phyloP scores from a whole-genome alignment of 2,888 invertebrate genomes.

The Pterostichus madidus region DNA sequence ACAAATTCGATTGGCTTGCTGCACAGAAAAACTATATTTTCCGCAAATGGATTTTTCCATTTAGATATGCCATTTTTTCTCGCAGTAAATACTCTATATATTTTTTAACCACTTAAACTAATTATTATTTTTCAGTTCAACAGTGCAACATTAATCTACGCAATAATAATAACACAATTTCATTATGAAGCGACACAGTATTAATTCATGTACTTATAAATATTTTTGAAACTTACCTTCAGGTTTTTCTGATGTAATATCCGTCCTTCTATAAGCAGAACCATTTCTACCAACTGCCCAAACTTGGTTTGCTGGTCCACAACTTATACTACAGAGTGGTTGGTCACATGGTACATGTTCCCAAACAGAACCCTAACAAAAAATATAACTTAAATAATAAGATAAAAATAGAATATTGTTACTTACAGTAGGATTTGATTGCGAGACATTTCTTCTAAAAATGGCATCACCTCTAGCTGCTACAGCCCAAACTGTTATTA shows the following conservation, averaged over 20 bases:
- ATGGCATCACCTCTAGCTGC: constrained; percentile 93
- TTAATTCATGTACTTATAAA: constrained; percentile 10
- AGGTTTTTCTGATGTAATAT: constrained; percentile 84
- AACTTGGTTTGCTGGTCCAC: constrained; percentile 83
- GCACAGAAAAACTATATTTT: constrained; percentile 1
- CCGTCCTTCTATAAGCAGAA: constrained; percentile 89
- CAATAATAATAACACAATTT: constrained; percentile 25
- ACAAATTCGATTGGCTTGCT: not conserved
- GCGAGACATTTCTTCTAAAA: constrained; percentile 88
- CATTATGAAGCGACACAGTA: not conserved
- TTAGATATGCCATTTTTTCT: constrained; percentile 3
- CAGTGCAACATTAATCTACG: constrained; percentile 9
- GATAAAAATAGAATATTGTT: constrained; percentile 51
- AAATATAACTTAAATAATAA: constrained; percentile 60
- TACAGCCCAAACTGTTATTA: constrained; percentile 89
- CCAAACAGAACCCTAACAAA: constrained; percentile 85
- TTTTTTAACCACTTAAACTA: not conserved
- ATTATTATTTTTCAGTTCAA: constrained; percentile 1
- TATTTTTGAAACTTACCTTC: constrained; percentile 76
- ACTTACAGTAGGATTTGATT: constrained; percentile 85
- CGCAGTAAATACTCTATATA: not conserved
- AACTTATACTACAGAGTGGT: constrained; percentile 86
- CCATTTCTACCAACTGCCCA: constrained; percentile 95
- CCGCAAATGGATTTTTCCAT: constrained; percentile 16
- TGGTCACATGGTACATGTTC: constrained; percentile 91